Evolutionary conservation across 2,797 vertebrate genomes (phyloP), one percentile per base, ranked within the genome.

Genomic region (Adelosebastes latens): DNA sequence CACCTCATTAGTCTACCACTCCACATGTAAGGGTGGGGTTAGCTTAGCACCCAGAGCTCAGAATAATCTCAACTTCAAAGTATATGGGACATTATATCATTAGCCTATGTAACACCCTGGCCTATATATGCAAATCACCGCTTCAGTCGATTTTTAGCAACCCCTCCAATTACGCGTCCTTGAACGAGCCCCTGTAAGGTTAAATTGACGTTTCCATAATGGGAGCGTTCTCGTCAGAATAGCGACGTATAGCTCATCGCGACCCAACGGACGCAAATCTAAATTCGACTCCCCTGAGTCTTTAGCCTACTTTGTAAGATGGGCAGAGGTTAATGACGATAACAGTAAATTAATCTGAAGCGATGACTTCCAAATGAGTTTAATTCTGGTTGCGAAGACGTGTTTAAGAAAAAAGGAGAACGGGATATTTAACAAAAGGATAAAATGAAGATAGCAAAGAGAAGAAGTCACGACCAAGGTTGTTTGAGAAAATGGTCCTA

Each of bases 241-340:
- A 71, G 77, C 42, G 62, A 88, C 22, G 72, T 89, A 88, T 86
- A 88, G 87, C 74, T 42, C 76, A n/a, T 20, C 71, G 55, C 6
- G 22, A 88, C 85, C 76, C 79, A 5, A 42, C 68, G 80, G 82
- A 42, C 68, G 59, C 1, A 13, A 81, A 82, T 85, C 78, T 83
- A 88, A 86, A 85, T 90, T 34, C 65, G 60, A 67, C 86, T 85
- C 80, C 70, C 64, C 53, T 11, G 72, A 80, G 82, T 91, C 82
- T 90, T 78, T 71, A 85, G 86, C 88, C 89, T 82, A 89, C 88
- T 93, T 93, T 89, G 77, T 42, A 25, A 76, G 81, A 84, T 27
- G 84, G 81, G 62, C 89, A 82, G 78, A 93, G 90, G 91, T 93
- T 94, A 91, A 93, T 93, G 77, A 88, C 11, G 84, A 92, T 90